Evolutionary conservation across 2,888 invertebrate genomes (phyloP).

Genomic region (Thysanoteuthis rhombus): DNA sequence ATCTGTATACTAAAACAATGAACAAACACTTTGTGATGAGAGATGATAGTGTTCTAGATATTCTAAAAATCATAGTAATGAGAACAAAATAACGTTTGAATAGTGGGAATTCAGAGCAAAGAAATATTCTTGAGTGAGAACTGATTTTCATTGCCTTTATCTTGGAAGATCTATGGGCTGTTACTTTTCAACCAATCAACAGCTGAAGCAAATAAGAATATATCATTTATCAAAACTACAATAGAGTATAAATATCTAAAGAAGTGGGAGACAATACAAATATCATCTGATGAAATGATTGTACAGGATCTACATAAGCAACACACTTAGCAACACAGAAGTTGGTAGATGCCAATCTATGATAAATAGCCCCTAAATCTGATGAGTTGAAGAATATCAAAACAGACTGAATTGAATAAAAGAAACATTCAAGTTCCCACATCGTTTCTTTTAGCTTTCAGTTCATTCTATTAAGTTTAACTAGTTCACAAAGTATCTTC

Average conservation of each 20-base stretch:
- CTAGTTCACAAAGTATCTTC: no score
- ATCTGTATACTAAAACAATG: not conserved
- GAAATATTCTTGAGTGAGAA: not conserved
- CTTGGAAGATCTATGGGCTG: not conserved
- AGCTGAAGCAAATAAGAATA: not conserved
- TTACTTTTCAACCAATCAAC: not conserved
- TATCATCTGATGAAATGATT: not conserved
- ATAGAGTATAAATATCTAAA: not conserved
- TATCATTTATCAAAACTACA: not conserved
- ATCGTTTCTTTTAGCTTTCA: no score
- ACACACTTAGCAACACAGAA: no score
- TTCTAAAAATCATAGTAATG: not conserved
- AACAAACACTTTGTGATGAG: not conserved
- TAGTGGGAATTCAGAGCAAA: not conserved
- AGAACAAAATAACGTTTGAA: not conserved
- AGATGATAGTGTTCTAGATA: not conserved
- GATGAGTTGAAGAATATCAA: no score
- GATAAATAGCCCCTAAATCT: no score
- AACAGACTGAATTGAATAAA: no score
- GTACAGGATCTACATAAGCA: not conserved
- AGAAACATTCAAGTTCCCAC: no score
- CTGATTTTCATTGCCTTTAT: not conserved
- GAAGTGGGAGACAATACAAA: not conserved
- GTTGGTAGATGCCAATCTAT: no score
- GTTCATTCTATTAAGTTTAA: no score